phyloP scores from a whole-genome alignment of 2,888 invertebrate genomes.

The Drosophila diplacantha region DNA sequence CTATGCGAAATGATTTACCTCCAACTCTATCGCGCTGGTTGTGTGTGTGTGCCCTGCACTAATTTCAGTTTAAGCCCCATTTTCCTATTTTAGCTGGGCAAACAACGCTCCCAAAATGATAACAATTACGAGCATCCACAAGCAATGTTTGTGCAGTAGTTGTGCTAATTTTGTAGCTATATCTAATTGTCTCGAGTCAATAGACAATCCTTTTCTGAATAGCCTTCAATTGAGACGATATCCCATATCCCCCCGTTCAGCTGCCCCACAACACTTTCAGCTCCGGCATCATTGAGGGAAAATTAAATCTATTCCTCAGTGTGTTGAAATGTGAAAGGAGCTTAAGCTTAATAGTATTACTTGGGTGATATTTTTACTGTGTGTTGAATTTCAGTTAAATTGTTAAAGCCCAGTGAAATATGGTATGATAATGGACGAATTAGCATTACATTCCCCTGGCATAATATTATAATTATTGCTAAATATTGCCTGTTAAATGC shows the following conservation, averaged over 20 bases:
- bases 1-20: constrained; percentile 34
- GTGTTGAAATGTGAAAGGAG: neutral
- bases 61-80: constrained; percentile 44
- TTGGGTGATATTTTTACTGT: too few relatives aligned
- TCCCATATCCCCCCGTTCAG: neutral
- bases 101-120: constrained; percentile 52
- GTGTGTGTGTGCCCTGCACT: constrained; percentile 18
- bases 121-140: constrained; percentile 38
- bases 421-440: too few relatives aligned
- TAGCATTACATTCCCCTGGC: too few relatives aligned
- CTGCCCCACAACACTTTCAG: constrained; percentile 8
- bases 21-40: constrained; percentile 7
- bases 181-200: constrained; percentile 37
- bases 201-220: constrained; percentile 25
- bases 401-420: neutral
- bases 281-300: neutral
- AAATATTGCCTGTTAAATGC: too few relatives aligned
- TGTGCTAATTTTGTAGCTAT: constrained; percentile 50
- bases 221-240: constrained; percentile 13
- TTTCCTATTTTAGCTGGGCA: constrained; percentile 52
- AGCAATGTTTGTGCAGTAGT: constrained; percentile 15
- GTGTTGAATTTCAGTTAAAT: neutral
- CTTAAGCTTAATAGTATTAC: neutral
- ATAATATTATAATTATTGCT: too few relatives aligned
- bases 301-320: neutral